Evolutionary conservation across 2,888 invertebrate genomes (phyloP).

Genomic region (Andrena trimmerana): DNA sequence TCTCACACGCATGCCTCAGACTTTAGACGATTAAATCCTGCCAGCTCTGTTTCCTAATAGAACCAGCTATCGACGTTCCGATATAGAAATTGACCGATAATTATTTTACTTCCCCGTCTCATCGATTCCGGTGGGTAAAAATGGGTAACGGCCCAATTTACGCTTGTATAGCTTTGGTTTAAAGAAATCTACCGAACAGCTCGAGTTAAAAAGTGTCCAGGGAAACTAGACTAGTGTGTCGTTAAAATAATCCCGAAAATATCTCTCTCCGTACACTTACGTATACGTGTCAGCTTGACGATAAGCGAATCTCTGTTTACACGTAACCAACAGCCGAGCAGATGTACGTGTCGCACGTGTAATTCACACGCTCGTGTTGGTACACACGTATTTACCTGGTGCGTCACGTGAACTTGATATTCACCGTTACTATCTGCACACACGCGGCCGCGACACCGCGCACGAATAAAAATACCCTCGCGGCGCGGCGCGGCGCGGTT

Average conservation of each 20-base stretch:
- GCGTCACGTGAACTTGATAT: constrained; percentile 72
- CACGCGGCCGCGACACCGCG: constrained; percentile 23
- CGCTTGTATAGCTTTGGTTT: background rate
- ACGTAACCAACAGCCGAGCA: constrained; percentile 75
- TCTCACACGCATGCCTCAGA: constrained; percentile 14
- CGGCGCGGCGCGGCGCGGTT: constrained; percentile 27
- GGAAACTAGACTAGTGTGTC: constrained; percentile 63
- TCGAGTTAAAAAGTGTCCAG: background rate
- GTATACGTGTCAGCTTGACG: constrained; percentile 66
- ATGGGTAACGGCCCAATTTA: background rate
- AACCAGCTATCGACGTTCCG: background rate
- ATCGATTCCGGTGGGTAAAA: background rate
- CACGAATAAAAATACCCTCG: constrained; percentile 48
- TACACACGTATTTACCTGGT: constrained; percentile 64
- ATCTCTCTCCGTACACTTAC: constrained; percentile 55
- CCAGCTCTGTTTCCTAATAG: background rate
- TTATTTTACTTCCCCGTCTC: background rate
- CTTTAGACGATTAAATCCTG: background rate
- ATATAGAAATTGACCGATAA: background rate
- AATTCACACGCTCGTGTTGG: constrained; percentile 60
- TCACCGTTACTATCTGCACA: constrained; percentile 62
- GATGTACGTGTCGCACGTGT: constrained; percentile 75
- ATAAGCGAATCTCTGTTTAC: constrained; percentile 76
- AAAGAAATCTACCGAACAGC: background rate
- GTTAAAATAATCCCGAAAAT: constrained; percentile 69